Evolutionary conservation across 1,140 invertebrate genomes (phyloP), one percentile per base, ranked within the genome.

Genomic region (Hypsibius dujardini): DNA sequence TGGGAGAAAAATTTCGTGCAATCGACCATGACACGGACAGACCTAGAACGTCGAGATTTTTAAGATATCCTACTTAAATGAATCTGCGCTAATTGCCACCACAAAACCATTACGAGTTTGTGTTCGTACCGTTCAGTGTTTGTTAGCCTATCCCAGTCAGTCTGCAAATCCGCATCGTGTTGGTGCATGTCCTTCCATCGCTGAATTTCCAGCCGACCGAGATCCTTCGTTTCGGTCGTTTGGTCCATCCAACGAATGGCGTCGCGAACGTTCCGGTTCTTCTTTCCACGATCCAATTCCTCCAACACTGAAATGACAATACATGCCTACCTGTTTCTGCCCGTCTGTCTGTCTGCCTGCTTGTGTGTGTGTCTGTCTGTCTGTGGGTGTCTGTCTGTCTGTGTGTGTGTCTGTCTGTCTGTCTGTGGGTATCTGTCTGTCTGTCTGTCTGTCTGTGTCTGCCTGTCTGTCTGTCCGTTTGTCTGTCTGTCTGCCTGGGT

Each of bases 1-100:
- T 67, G 12, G 12, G 62, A 12, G 62, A 67, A 67, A 42, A 67
- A 67, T 42, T 67, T 67, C 12, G 62, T 45, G 45, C 62, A 67
- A 42, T 67, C 62, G 3, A 42, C 62, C 62, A 67, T 67, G 62
- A 67, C 62, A 67, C 62, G 62, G 42, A 67, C 62, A 7, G 62
- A 67, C 62, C 62, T 67, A 42, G 7, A 56, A n/a, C 7, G 7
- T 56, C n/a, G 7, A 56, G 7, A 56, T 56, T 56, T n/a, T 12
- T 56, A 56, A 56, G 7, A 56, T n/a, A 12, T 7, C 50, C 28
- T 28, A 28, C 28, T 28, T 28, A 28, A 28, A 28, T 28, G 28
- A 28, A 28, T 28, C 28, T 28, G 28, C 28, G 28, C 28, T 28
- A 28, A 28, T 28, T 28, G 28, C 28, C 28, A 28, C 28, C 28